Base-by-base conservation (phyloP, 1,140 invertebrate species). In the Littorina saxatilis region DNA sequence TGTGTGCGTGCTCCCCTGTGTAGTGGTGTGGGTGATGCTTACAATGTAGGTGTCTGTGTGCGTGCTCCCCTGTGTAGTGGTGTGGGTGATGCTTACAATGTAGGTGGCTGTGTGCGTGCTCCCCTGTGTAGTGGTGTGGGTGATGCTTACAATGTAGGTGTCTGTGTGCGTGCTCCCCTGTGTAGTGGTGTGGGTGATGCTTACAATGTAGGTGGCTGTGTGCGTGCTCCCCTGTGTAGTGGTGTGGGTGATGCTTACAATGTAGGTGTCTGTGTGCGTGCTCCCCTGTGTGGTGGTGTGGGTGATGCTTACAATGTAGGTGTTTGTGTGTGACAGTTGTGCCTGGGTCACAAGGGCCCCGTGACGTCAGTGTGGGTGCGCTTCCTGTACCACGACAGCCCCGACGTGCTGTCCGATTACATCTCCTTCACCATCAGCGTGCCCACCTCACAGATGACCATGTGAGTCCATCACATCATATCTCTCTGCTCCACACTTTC, bases 311-410 rank as follows among this genome's bases (percentile, higher is more conserved):
- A 17, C 43, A 47, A 11, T 47, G 43, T 47, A 17, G 5, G 43
- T 47, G 61, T 63, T 23, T 63, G 61, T 63, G 61, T 66, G 43
- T 47, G 83, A 11, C 66, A 86, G 86, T 32, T 87, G 1, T 87
- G 86, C 61, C 81, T 87, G 70, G 85, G 83, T 20, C 83, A 86
- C 61, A 80, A 78, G 29, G 85, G 86, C 43, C 52, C n/a, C 4
- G 70, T 87, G 47, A 63, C 79, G 32, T 35, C 15, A 1, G 68
- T 86, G 11, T 76, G 77, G 32, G 23, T 87, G 27, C 63, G 7
- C n/a, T 87, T 81, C n/a, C 55, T 43, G 0, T 85, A 85, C 58
- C 75, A 58, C 27, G 85, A 86, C n/a, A 20, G 55, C 37, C 50
- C 70, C 9, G 61, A 66, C 43, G 29, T 68, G 81, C 55, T 73